These are phyloP conservation scores for Cololabis saira DNA, from an alignment of 2,113 vertebrate genomes.

Conservation along the genomic window DNA sequence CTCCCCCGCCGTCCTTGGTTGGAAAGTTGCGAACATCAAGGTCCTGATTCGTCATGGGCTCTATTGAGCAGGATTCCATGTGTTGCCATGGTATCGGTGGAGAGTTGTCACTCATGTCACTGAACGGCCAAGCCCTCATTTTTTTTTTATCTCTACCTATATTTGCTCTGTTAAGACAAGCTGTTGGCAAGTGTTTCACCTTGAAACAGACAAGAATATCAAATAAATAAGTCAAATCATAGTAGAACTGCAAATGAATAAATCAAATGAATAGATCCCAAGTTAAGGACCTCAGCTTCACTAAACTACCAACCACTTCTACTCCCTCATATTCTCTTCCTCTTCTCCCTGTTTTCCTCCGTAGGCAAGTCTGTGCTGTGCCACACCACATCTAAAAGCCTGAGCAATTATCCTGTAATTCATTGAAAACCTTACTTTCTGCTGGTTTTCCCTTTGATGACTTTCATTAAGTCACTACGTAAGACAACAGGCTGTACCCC, in stretches of 20 bases:
- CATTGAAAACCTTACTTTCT: conserved; percentile 63
- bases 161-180: conserved; percentile 29
- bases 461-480: conserved; percentile 62
- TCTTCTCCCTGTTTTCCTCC: conserved; percentile 38
- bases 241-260: conserved; percentile 13
- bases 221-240: conserved; percentile 7
- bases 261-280: conserved; percentile 13
- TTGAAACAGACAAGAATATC: conserved; percentile 8
- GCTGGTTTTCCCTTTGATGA: conserved; percentile 62
- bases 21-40: conserved; percentile 61
- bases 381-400: conserved; percentile 68
- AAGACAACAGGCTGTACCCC: conserved; percentile 57
- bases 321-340: conserved; percentile 18
- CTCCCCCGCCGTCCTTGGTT: conserved; percentile 47
- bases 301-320: conserved; percentile 23
- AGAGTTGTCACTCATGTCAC: conserved; percentile 66
- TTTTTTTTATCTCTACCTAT: conserved; percentile 9
- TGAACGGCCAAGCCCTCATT: conserved; percentile 32
- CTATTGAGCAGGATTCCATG: conserved; percentile 67
- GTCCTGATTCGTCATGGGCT: conserved; percentile 74
- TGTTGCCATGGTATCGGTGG: conserved; percentile 76
- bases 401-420: conserved; percentile 67
- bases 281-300: conserved; percentile 15
- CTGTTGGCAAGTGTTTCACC: conserved; percentile 7
- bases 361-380: conserved; percentile 31